Base-by-base conservation (phyloP, 1,140 invertebrate species). In the Drosophila santomea region DNA sequence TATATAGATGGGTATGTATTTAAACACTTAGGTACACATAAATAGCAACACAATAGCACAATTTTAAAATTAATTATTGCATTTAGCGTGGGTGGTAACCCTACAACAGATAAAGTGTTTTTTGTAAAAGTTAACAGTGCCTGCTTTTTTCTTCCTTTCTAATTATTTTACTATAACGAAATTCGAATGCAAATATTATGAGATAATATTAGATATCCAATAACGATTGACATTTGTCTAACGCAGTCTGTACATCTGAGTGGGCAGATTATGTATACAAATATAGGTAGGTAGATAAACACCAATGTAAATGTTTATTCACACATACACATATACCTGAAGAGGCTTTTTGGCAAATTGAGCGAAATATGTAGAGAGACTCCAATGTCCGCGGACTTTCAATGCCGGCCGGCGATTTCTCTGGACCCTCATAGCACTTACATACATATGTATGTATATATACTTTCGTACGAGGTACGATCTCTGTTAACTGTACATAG, bases 391-490 rank as follows among this genome's bases (percentile, higher is more conserved):
- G 25, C 7, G 28, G 48, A 36, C 28, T 35, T 62, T 64, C 11
- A 64, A 59, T 45, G 64, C 60, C 60, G 60, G 60, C 64, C 64
- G 64, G 64, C 20, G 20, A 43, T 43, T 64, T 64, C 64, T 32
- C 20, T 43, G 1, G 14, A 3, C 10, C 8, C 47, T 20, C 4
- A 15, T 23, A 38, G 5, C 38, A 35, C 48, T 25, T 32, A 32
- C 28, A 32, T 8, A 32, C 8, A 28, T 48, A 25, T n/a, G 25
- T 48, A 48, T 10, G 32, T 36, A 35, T 23, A n/a, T 43, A 43
- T 3, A 25, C 12, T 32, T 50, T 50, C 14, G 25, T 50, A 35
- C 48, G 3, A 4, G n/a, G 8, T 35, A 51, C 12, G 23, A 59
- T 52, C n/a, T 32, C 17, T 14, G 43, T 14, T 20, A 39, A 43